Conservation (phyloP, 1,140 invertebrate genomes). For the Gyrodactylus salaris region DNA sequence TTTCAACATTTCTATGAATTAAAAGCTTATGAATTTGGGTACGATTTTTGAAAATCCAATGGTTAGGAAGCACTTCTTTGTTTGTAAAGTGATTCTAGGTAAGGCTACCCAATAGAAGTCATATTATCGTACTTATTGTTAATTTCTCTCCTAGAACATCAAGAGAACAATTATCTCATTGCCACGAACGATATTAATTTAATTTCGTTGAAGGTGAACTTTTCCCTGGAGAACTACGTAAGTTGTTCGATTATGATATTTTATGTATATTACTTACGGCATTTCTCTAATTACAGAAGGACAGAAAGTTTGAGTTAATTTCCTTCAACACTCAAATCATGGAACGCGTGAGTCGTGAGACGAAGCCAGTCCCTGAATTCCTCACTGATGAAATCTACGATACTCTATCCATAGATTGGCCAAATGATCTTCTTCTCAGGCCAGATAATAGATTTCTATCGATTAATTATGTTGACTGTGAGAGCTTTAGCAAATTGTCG, state of each 20-base stretch:
- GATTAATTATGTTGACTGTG: not conserved
- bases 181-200: not conserved
- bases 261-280: no score
- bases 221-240: no score
- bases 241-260: no score
- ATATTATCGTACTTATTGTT: no score
- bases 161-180: not conserved
- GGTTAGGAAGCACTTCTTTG: no score
- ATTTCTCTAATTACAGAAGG: no score
- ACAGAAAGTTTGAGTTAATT: not conserved
- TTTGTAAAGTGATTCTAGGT: no score
- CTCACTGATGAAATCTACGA: not conserved
- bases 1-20: no score
- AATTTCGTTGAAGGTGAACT: not conserved
- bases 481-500: not conserved
- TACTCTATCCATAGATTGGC: not conserved
- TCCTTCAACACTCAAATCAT: not conserved
- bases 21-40: no score
- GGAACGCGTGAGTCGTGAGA: not conserved
- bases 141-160: no score
- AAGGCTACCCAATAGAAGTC: no score
- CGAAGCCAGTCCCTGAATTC: not conserved
- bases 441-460: not conserved
- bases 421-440: not conserved
- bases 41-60: no score